Conservation (phyloP, 1,140 invertebrate species). For the Schlechtendalia chinensis region DNA sequence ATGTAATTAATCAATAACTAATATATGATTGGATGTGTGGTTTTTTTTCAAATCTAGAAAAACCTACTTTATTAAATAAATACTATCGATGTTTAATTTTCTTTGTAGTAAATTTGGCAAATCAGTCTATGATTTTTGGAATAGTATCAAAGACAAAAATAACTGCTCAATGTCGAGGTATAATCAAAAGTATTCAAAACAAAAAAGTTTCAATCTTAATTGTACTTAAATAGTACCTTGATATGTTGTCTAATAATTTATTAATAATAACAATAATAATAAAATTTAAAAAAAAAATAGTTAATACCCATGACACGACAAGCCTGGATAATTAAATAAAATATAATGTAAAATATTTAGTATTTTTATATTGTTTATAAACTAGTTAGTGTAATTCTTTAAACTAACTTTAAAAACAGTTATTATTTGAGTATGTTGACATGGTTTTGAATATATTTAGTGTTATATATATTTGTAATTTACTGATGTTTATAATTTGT, state of each 20-base stretch:
- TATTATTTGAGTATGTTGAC: background rate
- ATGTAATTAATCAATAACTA: too few species aligned
- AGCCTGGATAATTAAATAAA: too few species aligned
- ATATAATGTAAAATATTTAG: too few species aligned
- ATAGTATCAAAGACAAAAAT: slow-evolving; percentile 35
- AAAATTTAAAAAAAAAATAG: too few species aligned
- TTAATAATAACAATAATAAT: too few species aligned
- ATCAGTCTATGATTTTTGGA: slow-evolving; percentile 12
- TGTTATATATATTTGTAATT: background rate
- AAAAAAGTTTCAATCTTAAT: slow-evolving; percentile 4
- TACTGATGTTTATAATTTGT: background rate
- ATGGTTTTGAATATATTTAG: background rate
- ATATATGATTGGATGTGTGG: background rate
- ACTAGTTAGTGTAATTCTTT: too few species aligned
- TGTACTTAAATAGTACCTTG: background rate
- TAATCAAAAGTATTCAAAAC: slow-evolving; percentile 1
- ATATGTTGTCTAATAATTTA: background rate
- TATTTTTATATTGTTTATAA: too few species aligned
- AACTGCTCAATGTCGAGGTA: slow-evolving; percentile 35
- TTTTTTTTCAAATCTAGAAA: background rate
- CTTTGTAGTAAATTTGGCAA: slow-evolving; percentile 9
- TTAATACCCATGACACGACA: too few species aligned
- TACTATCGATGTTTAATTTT: background rate
- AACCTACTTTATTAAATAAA: background rate
- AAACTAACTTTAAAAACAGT: too few species aligned